Conservation (phyloP, 2,888 invertebrate species). For the Hecatera dysodea region DNA sequence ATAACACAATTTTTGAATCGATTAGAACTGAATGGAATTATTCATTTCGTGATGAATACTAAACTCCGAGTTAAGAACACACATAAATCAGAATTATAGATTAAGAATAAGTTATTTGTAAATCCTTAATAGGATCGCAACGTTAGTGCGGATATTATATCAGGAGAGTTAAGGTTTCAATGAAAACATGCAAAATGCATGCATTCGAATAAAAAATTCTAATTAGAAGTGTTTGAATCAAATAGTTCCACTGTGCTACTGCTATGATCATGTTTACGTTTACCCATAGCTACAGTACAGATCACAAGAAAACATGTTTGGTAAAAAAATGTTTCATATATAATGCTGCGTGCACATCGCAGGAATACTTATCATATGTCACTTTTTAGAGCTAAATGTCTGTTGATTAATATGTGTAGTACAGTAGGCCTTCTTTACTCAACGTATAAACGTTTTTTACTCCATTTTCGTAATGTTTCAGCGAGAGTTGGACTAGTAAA, state of each 20-base stretch:
- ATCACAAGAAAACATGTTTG: not conserved
- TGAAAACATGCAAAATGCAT: not conserved
- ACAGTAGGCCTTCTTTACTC: conserved; percentile 14
- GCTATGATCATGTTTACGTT: too few species aligned
- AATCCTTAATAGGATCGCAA: not conserved
- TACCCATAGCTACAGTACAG: too few species aligned
- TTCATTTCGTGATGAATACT: not conserved
- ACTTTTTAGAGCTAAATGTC: not conserved
- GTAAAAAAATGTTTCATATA: not conserved
- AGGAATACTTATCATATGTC: not conserved
- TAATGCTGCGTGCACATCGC: not conserved
- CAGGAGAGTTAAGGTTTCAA: too few species aligned
- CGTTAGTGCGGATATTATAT: not conserved
- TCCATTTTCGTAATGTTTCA: conserved; percentile 21
- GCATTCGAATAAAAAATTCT: not conserved
- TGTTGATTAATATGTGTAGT: not conserved
- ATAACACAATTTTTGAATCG: not conserved
- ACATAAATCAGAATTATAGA: not conserved
- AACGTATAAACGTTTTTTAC: conserved; percentile 8
- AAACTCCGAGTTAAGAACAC: too few species aligned
- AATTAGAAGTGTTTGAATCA: too few species aligned
- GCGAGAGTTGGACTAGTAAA: conserved; percentile 28
- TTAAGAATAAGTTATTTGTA: too few species aligned
- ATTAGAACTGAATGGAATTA: not conserved
- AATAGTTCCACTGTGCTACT: too few species aligned